A percentile compares a stretch with the other conserved stretches of the same genome.
These are phyloP conservation scores for Petrolisthes cinctipes DNA, from an alignment of 2,888 invertebrate species.

Conservation along the genomic window DNA sequence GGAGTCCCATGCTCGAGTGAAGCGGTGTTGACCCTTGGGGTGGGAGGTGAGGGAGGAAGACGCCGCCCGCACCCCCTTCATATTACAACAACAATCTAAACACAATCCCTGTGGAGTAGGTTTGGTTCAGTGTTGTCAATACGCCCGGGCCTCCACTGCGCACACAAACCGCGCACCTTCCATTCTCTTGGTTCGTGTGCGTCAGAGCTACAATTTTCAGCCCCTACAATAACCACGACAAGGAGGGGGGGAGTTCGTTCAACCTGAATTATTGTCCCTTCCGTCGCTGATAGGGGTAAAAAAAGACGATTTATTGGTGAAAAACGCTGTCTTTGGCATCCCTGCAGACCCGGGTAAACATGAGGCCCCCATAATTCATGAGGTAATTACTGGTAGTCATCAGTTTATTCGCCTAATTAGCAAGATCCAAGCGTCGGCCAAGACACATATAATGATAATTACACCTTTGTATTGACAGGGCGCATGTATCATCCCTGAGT, in stretches of 20 bases:
- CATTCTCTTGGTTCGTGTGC: neutral
- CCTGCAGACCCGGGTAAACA: conserved; percentile 50
- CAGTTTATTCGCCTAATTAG: conserved; percentile 61
- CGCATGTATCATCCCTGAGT: conserved; percentile 48
- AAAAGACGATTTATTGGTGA: conserved; percentile 14
- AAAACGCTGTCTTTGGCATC: conserved; percentile 48
- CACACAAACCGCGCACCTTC: neutral
- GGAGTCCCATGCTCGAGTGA: conserved; percentile 18
- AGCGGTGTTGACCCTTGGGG: conserved; percentile 21
- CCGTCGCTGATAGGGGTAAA: neutral
- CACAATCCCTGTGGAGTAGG: conserved; percentile 56
- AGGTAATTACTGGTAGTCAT: conserved; percentile 60
- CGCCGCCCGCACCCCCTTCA: conserved; percentile 32
- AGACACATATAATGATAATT: conserved; percentile 62
- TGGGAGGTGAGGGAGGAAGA: conserved; percentile 14
- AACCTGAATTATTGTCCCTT: neutral
- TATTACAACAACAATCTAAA: conserved; percentile 60
- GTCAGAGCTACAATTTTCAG: neutral
- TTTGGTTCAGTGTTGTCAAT: conserved; percentile 59
- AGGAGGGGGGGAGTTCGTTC: neutral
- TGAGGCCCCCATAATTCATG: conserved; percentile 59
- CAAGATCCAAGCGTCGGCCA: conserved; percentile 62
- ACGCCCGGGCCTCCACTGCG: conserved; percentile 14
- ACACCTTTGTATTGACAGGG: conserved; percentile 58
- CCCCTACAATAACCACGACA: too few species aligned